Base-by-base conservation (phyloP, 2,888 invertebrate genomes). In the Branchipolynoe longqiensis region DNA sequence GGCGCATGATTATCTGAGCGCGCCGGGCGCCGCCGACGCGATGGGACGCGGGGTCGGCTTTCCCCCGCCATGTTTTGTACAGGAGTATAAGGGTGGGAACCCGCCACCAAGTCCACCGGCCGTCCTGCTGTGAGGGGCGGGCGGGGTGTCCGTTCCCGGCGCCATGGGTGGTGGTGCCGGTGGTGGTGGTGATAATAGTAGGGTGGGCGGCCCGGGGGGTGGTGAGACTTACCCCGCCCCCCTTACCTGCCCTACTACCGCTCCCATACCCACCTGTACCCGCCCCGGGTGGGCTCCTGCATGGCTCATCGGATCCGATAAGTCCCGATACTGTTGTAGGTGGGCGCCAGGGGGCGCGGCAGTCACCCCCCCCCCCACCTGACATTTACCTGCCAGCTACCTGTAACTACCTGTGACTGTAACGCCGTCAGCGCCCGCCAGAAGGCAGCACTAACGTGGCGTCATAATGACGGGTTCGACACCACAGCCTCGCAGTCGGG, bases 321-420 rank as follows among this genome's bases (percentile, higher is more conserved):
- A 78, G 38, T 48, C n/a, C 6, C 48, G 78, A 54, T 78, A 78
- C 78, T 54, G 78, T 54, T 78, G 78, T 78, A 31, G 78, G n/a
- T n/a, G n/a, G n/a, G n/a, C n/a, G n/a, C n/a, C n/a, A n/a, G n/a
- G 69, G 38, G 69, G 69, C 25, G 69, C 69, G 38, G 33, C 18
- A 14, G 69, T n/a, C 22, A 6, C 33, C 69, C 38, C 25, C 36
- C 33, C 69, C 69, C 38, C 25, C 36, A 69, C 69, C 69, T 69
- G 69, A 69, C 69, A 69, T 69, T 36, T 69, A 69, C 69, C 69
- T 69, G 69, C 69, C 69, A 69, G 69, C 69, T 69, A 33, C 69
- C 33, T 69, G 69, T 69, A 69, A 38, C 69, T 69, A 33, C 69
- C 33, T 69, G 69, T 69, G 69, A 69, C 69, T 69, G 69, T 69